These are phyloP conservation scores for Archips crataeganus DNA, from an alignment of 2,888 invertebrate genomes.

Conservation along the genomic window DNA sequence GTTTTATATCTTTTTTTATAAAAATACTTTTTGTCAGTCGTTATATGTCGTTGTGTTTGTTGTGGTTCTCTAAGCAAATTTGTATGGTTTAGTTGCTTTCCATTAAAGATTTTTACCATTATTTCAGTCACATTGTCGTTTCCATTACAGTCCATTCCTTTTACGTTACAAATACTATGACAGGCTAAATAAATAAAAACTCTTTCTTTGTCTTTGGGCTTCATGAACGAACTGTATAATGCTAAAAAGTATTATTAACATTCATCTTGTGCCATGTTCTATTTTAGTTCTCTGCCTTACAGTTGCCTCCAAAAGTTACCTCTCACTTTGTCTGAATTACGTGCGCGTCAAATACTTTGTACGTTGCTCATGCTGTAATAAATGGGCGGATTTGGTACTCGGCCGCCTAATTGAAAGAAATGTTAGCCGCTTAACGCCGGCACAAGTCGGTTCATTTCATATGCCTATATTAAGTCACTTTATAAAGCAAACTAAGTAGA, in stretches of 20 bases:
- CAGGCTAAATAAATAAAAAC: too few relatives aligned
- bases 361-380: slow-evolving; percentile 25
- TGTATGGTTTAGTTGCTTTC: too few relatives aligned
- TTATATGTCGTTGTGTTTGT: too few relatives aligned
- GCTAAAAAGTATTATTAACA: neutral
- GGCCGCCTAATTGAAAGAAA: slow-evolving; percentile 41
- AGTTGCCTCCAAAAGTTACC: slow-evolving; percentile 22
- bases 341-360: slow-evolving; percentile 36
- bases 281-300: neutral
- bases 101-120: too few relatives aligned
- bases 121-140: too few relatives aligned
- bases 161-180: too few relatives aligned
- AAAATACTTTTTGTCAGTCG: too few relatives aligned
- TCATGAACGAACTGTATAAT: neutral
- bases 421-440: slow-evolving; percentile 31
- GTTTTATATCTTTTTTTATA: too few relatives aligned
- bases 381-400: slow-evolving; percentile 26
- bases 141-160: too few relatives aligned
- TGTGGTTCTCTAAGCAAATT: too few relatives aligned
- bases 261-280: neutral
- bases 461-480: neutral
- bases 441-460: slow-evolving; percentile 1
- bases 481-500: neutral
- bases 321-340: slow-evolving; percentile 37
- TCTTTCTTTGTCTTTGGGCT: neutral